Conservation (phyloP, 2,888 invertebrate genomes). For the Oscheius sp. region DNA sequence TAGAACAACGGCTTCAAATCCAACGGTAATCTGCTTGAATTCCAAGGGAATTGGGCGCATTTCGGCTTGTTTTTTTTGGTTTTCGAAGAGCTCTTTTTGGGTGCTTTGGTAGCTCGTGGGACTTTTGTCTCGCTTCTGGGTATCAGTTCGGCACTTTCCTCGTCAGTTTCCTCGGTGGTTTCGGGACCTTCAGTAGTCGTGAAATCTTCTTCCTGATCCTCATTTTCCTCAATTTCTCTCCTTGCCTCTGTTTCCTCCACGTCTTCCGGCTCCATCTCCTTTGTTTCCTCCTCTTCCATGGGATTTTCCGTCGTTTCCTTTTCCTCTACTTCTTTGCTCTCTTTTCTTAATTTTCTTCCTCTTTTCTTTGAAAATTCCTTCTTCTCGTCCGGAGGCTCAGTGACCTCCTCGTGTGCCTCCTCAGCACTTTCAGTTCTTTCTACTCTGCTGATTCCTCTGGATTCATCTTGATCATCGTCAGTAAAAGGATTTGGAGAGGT, state of each 20-base stretch:
- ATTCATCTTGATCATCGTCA: too few species aligned
- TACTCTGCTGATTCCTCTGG: background rate
- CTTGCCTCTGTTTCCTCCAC: slow-evolving; percentile 4
- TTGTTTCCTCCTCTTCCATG: too few species aligned
- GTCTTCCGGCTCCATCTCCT: background rate
- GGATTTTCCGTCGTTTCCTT: too few species aligned
- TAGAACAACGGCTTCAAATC: slow-evolving; percentile 64
- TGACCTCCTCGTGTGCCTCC: too few species aligned
- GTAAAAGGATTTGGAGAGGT: too few species aligned
- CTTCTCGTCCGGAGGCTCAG: too few species aligned
- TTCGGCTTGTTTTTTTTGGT: background rate
- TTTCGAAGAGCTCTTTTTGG: slow-evolving; percentile 23
- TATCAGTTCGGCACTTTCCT: background rate
- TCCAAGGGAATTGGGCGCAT: slow-evolving; percentile 69
- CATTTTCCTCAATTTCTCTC: background rate
- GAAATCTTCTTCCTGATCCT: background rate
- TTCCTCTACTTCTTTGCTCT: too few species aligned
- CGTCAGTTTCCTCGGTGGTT: background rate
- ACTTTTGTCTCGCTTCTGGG: background rate
- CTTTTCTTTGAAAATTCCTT: too few species aligned
- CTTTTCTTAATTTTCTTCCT: too few species aligned
- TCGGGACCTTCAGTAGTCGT: background rate
- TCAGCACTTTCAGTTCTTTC: too few species aligned
- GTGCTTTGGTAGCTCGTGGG: background rate
- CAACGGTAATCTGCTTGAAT: slow-evolving; percentile 70